Evolutionary conservation across 2,888 invertebrate species (phyloP), one percentile per base, ranked within the genome.

Genomic region (Eulithis testata): DNA sequence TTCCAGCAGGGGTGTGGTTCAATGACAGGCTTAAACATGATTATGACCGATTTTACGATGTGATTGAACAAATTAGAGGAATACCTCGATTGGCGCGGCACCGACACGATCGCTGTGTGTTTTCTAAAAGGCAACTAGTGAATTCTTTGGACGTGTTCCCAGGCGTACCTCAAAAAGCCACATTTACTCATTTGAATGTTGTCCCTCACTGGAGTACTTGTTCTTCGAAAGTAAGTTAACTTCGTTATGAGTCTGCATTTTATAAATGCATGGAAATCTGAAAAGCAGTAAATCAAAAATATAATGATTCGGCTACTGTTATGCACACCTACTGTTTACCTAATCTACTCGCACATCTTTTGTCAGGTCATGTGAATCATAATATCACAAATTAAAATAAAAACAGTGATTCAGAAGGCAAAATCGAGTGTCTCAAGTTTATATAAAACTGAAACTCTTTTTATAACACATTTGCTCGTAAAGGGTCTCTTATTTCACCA

Each of bases 171-270:
- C 81, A 83, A 65, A 65, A 71, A 8, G 72, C 84, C 0, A 79
- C 84, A 0, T 85, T 76, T 61, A 80, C 75, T 21, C 74, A 83
- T 71, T 72, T 86, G 31, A 89, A 89, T 66, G 75, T 84, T 7
- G 74, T 83, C 1, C 87, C 89, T 14, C 88, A 86, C 6, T 89
- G 88, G 88, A 82, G 85, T 58, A 76, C 82, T 1, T 89, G 87
- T 65, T 76, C 78, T 61, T 52, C 74, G 21, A 63, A 78, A 69
- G 87, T 87, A 76, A 62, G 74, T 74, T 4, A 1, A 9, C 9
- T 5, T 27, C n/a, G n/a, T 50, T 27, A 1, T 21, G 2, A 21
- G 21, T 21, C 2, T 21, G 21, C 14, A 31, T 3, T 4, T 31
- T 31, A 31, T 31, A 31, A 31, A 31, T 31, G 31, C 31, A 31